A percentile compares a stretch with the other conserved stretches of the same genome.
phyloP scores from a whole-genome alignment of 2,797 vertebrate species.

The Acropternis orthonyx region DNA sequence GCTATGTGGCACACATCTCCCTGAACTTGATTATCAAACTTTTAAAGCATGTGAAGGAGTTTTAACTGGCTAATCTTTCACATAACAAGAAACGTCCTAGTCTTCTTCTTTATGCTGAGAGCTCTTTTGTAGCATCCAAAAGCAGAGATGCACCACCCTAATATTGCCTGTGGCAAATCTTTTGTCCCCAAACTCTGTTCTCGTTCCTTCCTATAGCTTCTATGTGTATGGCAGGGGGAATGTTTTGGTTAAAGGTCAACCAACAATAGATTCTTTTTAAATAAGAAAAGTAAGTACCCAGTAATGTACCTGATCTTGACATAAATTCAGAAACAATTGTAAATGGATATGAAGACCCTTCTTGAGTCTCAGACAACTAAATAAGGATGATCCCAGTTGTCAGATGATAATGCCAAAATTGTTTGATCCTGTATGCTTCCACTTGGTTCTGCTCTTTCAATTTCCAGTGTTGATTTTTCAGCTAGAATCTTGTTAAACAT shows the following conservation, averaged over 20 bases:
- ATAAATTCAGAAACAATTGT: background rate
- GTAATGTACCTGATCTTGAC: background rate
- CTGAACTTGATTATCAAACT: background rate
- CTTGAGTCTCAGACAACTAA: background rate
- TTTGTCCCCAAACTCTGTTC: background rate
- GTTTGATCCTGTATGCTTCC: fast-evolving
- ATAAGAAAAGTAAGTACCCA: background rate
- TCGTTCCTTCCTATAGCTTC: background rate
- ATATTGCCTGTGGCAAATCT: background rate
- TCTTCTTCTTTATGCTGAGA: background rate
- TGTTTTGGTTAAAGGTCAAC: background rate
- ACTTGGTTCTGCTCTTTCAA: background rate
- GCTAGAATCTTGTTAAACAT: background rate
- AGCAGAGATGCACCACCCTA: background rate
- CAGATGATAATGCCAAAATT: background rate
- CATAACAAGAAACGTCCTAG: background rate
- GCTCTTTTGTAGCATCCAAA: background rate
- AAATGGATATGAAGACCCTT: background rate
- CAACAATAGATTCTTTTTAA: background rate
- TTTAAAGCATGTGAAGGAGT: background rate
- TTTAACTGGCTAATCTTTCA: background rate
- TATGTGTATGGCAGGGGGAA: background rate
- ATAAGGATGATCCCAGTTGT: background rate
- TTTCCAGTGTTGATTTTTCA: background rate
- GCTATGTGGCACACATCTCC: no score